Evolutionary conservation across 1,140 invertebrate genomes (phyloP).

Genomic region (Brachystomella parvula): DNA sequence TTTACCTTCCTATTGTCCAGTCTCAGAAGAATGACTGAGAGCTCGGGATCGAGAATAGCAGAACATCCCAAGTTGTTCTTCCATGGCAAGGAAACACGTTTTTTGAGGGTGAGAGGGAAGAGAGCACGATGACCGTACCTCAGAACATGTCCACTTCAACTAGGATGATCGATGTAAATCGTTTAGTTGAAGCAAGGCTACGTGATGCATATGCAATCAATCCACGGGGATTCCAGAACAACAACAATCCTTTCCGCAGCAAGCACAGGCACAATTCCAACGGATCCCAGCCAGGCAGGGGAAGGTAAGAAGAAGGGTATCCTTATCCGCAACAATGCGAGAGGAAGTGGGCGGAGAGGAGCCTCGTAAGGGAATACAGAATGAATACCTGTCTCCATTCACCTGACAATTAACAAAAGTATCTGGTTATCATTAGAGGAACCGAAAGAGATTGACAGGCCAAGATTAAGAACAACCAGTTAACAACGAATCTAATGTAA

Average conservation of each 20-base stretch:
- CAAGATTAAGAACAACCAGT: neutral
- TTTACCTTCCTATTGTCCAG: too few relatives aligned
- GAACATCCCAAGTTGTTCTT: too few relatives aligned
- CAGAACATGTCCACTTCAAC: too few relatives aligned
- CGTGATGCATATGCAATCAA: too few relatives aligned
- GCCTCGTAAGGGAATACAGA: neutral
- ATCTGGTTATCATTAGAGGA: neutral
- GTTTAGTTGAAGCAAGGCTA: neutral
- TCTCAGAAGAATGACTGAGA: too few relatives aligned
- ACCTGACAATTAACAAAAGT: constrained; percentile 2
- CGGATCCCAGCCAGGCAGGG: neutral
- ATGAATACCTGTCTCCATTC: neutral
- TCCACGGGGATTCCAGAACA: too few relatives aligned
- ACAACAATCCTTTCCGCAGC: too few relatives aligned
- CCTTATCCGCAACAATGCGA: neutral
- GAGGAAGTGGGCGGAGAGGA: constrained; percentile 4
- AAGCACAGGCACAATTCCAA: neutral
- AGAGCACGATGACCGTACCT: too few relatives aligned
- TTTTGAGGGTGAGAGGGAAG: too few relatives aligned
- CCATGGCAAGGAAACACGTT: too few relatives aligned
- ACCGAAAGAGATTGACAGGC: neutral
- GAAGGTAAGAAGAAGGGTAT: neutral
- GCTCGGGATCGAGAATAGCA: too few relatives aligned
- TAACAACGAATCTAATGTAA: neutral
- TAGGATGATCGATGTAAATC: neutral